These are phyloP conservation scores for Drosophila robusta DNA, from an alignment of 2,888 invertebrate genomes.

Conservation along the genomic window DNA sequence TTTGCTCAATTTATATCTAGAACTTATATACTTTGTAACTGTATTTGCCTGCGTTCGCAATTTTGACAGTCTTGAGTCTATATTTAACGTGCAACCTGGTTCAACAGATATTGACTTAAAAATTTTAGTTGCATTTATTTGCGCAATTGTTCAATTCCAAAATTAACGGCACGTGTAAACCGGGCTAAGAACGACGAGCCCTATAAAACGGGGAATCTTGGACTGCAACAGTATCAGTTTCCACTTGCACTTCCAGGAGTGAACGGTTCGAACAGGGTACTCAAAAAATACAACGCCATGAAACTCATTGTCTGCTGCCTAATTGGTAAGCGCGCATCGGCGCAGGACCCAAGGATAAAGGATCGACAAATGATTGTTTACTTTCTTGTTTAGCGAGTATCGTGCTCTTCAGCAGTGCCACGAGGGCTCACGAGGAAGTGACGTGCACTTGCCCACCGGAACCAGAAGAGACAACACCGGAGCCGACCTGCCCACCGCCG, in stretches of 20 bases:
- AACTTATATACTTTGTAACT: neutral
- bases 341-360: neutral
- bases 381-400: slow-evolving; percentile 10
- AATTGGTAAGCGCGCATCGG: slow-evolving; percentile 17
- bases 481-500: neutral
- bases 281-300: slow-evolving; percentile 10
- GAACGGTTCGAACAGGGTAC: slow-evolving; percentile 3
- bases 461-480: neutral
- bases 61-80: neutral
- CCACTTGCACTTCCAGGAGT: slow-evolving; percentile 1
- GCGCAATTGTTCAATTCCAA: slow-evolving; percentile 23
- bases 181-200: neutral
- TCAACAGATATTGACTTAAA: neutral
- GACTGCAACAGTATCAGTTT: slow-evolving; percentile 9
- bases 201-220: slow-evolving; percentile 26
- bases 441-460: neutral
- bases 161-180: neutral
- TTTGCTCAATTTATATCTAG: neutral
- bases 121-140: slow-evolving; percentile 25
- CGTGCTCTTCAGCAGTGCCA: slow-evolving; percentile 2
- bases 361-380: neutral
- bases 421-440: too few relatives aligned
- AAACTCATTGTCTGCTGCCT: slow-evolving; percentile 15
- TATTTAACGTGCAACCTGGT: neutral
- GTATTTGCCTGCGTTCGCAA: neutral